These are phyloP conservation scores for Brachylomia viminalis DNA, from an alignment of 2,888 invertebrate species.

Conservation along the genomic window DNA sequence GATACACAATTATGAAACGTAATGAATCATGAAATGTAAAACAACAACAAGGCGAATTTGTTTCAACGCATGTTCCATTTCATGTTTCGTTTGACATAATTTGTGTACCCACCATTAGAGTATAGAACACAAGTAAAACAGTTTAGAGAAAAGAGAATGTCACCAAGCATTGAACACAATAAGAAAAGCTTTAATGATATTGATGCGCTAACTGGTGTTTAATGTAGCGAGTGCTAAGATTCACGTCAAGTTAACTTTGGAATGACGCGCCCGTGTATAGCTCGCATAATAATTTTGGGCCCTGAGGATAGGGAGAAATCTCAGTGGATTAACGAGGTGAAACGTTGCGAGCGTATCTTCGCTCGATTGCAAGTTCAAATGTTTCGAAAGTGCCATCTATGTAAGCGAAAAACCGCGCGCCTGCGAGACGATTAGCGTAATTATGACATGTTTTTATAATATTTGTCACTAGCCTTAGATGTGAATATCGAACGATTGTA, in stretches of 20 bases:
- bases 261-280: slow-evolving; percentile 70
- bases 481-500: background rate
- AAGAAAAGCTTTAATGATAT: slow-evolving; percentile 68
- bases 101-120: background rate
- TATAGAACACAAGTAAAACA: background rate
- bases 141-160: slow-evolving; percentile 64
- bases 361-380: background rate
- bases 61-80: background rate
- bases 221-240: slow-evolving; percentile 81
- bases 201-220: slow-evolving; percentile 77
- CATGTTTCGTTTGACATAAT: background rate
- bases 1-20: background rate
- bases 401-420: background rate
- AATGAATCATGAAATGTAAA: background rate
- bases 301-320: background rate
- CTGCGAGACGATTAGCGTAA: background rate
- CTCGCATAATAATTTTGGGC: slow-evolving; percentile 69
- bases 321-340: background rate
- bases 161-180: slow-evolving; percentile 78
- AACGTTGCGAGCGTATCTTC: background rate
- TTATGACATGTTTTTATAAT: background rate
- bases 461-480: background rate
- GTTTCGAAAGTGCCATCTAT: background rate
- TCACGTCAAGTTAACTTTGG: slow-evolving; percentile 65
- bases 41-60: background rate